Evolutionary conservation across 2,113 vertebrate species (phyloP), one percentile per base, ranked within the genome.

Genomic region (Oceanodroma tethys): DNA sequence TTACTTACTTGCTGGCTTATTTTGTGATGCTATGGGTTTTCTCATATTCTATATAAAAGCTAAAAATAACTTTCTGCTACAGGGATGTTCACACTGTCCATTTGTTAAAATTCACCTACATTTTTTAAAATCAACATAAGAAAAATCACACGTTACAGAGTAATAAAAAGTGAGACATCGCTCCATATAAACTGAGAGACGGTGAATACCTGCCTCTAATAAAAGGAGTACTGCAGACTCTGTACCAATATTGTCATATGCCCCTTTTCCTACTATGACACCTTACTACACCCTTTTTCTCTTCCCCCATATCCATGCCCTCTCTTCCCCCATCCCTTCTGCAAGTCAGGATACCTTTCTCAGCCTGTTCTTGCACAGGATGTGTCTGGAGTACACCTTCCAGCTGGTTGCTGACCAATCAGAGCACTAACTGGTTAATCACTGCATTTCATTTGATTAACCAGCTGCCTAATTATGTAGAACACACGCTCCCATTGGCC

Each of bases 241-340:
- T 14, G 7, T 3, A 21, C 12, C 27, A 13, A 11, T 17, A 23
- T 7, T 15, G 8, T 7, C 21, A 27, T 3, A 20, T 1, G 5
- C 11, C 18, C 11, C 43, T 45, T 63, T n/a, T 48, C 34, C 48
- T 59, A 7, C 71, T 32, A 4, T 2, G 9, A 15, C 8, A 36
- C 30, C 48, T 67, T 13, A 40, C 38, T 10, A 21, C n/a, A 66
- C 4, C 29, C 50, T 38, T 43, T 43, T 52, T 6, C 58, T 71
- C 58, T 71, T 27, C 21, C 34, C 26, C 30, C 38, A 13, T 18
- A 17, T 2, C 55, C 59, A 29, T 2, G 1, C n/a, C 12, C 11
- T 18, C 63, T 74, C 50, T 52, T 27, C 8, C 8, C 23, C 9
- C 22, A 7, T 13, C 23, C 27, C 36, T 92, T 50, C 66, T 60